Conservation (phyloP, 23 tunicate species). For the Ascidia mentula region DNA sequence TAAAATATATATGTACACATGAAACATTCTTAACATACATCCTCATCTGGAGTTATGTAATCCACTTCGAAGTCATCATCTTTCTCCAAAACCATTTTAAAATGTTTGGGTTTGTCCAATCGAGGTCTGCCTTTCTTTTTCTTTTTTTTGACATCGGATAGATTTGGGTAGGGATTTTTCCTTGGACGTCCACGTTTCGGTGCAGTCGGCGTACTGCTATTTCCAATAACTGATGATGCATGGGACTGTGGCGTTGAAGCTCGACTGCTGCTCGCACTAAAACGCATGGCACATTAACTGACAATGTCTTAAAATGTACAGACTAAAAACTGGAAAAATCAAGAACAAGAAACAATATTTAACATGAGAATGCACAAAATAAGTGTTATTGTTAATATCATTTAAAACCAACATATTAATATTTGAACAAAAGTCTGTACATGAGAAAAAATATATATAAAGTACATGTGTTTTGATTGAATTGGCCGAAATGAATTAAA, state of each 20-base stretch:
- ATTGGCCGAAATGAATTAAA: no score
- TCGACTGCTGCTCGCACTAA: slow-evolving; percentile 60
- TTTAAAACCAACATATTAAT: no score
- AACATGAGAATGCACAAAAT: no score
- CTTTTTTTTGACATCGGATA: slow-evolving; percentile 12
- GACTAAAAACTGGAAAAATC: no score
- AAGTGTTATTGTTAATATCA: no score
- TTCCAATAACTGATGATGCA: neutral
- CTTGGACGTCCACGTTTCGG: slow-evolving; percentile 28
- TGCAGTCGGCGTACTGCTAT: neutral
- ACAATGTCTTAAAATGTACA: no score
- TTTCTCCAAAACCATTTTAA: slow-evolving; percentile 92
- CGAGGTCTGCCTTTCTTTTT: slow-evolving; percentile 12
- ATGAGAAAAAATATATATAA: no score
- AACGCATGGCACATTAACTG: neutral
- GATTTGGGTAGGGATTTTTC: neutral
- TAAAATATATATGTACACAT: no score
- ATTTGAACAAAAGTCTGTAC: no score
- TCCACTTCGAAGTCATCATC: slow-evolving; percentile 92
- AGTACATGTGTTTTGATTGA: no score
- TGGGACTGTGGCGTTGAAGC: slow-evolving; percentile 78
- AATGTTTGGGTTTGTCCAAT: slow-evolving; percentile 38
- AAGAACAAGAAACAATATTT: no score
- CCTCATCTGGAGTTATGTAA: slow-evolving; percentile 83
- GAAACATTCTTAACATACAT: slow-evolving; percentile 17